Evolutionary conservation across 2,113 vertebrate genomes (phyloP).

Genomic region (Strix uralensis): DNA sequence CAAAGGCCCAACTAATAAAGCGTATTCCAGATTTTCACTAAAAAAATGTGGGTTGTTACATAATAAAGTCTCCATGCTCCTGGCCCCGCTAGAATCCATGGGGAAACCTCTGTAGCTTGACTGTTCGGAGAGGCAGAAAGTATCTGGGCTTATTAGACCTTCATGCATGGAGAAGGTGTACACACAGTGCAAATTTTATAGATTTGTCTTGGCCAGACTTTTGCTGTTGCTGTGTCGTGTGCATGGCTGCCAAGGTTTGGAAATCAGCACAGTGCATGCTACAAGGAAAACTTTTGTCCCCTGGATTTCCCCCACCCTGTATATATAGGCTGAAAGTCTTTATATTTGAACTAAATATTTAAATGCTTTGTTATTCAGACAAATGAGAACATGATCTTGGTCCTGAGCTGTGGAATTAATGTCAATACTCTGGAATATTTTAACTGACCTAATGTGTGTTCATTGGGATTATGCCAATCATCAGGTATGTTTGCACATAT

Average conservation of each 20-base stretch:
- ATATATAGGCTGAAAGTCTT: not conserved
- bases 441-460: conserved; percentile 62
- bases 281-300: conserved; percentile 48
- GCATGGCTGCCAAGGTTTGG: not conserved
- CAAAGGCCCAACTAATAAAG: conserved; percentile 44
- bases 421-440: conserved; percentile 50
- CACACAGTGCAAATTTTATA: conserved; percentile 38
- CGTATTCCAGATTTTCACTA: conserved; percentile 36
- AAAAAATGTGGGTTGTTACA: conserved; percentile 50
- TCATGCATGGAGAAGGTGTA: not conserved
- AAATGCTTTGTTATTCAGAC: conserved; percentile 47
- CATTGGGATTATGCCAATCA: conserved; percentile 5
- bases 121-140: conserved; percentile 18
- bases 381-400: conserved; percentile 52
- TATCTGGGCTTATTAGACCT: conserved; percentile 34
- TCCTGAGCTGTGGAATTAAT: conserved; percentile 50
- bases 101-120: conserved; percentile 7
- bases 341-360: conserved; percentile 49
- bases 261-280: not conserved
- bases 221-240: not conserved
- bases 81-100: not conserved
- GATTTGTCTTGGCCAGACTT: conserved; percentile 55
- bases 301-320: not conserved
- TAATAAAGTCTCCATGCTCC: conserved; percentile 38
- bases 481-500: conserved; percentile 54